A percentile compares a stretch with the other conserved stretches of the same genome.
phyloP scores from a whole-genome alignment of 1,140 invertebrate species.

The Zophobas morio region DNA sequence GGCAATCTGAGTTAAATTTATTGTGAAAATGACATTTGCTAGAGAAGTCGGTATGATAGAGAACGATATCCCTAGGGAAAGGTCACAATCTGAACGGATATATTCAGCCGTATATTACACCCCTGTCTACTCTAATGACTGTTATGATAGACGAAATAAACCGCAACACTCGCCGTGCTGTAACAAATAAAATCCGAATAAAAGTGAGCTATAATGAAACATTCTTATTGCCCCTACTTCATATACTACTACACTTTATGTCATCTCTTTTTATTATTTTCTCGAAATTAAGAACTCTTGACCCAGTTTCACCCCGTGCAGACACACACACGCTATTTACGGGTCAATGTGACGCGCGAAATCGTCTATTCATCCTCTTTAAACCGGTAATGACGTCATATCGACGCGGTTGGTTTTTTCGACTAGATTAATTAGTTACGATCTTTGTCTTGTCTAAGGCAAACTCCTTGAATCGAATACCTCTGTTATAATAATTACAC shows the following conservation, averaged over 20 bases:
- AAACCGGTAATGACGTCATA: neutral
- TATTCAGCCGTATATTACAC: constrained; percentile 52
- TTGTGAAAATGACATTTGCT: constrained; percentile 48
- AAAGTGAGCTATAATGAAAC: constrained; percentile 47
- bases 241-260: constrained; percentile 41
- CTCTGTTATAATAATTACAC: constrained; percentile 23
- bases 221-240: constrained; percentile 37
- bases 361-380: too few species aligned
- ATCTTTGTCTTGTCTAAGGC: neutral
- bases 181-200: constrained; percentile 49
- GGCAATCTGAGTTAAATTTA: constrained; percentile 39
- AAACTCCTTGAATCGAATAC: constrained; percentile 12
- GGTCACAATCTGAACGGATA: constrained; percentile 52
- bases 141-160: constrained; percentile 53
- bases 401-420: neutral
- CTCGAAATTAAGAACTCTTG: constrained; percentile 39
- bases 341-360: neutral
- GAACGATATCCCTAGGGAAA: constrained; percentile 46
- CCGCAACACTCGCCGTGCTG: constrained; percentile 45
- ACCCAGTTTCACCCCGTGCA: neutral
- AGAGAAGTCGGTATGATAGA: constrained; percentile 45
- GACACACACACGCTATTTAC: constrained; percentile 18
- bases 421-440: constrained; percentile 6
- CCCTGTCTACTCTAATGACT: constrained; percentile 51
- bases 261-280: constrained; percentile 43